Conservation (phyloP, 1,140 invertebrate genomes). For the Oscheius sp. region DNA sequence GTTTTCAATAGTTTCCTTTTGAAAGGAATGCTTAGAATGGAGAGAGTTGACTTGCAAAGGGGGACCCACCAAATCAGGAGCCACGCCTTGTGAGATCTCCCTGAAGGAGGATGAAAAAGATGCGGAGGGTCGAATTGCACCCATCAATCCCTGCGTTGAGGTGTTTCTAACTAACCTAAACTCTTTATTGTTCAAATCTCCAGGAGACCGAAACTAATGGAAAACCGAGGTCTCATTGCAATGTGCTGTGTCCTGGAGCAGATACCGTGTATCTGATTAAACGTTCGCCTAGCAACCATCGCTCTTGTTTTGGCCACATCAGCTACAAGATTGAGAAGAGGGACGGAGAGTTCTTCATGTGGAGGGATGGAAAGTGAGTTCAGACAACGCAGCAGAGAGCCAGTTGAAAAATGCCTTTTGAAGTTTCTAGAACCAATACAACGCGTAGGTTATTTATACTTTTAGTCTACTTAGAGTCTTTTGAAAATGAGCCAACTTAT, state of each 20-base stretch:
- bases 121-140: slow-evolving; percentile 33
- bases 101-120: slow-evolving; percentile 48
- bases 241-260: slow-evolving; percentile 51
- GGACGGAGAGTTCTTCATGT: slow-evolving; percentile 51
- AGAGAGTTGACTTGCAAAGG: slow-evolving; percentile 46
- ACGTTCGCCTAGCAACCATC: slow-evolving; percentile 49
- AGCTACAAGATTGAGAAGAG: slow-evolving; percentile 53
- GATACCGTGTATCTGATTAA: slow-evolving; percentile 59
- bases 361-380: slow-evolving; percentile 50
- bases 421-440: too few species aligned
- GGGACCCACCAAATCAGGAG: slow-evolving; percentile 42
- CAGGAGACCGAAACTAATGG: slow-evolving; percentile 45
- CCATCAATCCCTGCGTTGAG: slow-evolving; percentile 46
- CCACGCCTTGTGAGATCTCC: slow-evolving; percentile 46
- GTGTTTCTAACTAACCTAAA: slow-evolving; percentile 25
- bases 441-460: too few species aligned
- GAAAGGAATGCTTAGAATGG: slow-evolving; percentile 47
- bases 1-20: neutral
- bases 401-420: too few species aligned
- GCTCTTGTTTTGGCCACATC: slow-evolving; percentile 54
- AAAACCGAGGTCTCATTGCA: slow-evolving; percentile 52
- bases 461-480: slow-evolving; percentile 26
- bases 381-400: too few species aligned
- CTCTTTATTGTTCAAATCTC: slow-evolving; percentile 3
- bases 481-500: too few species aligned